Evolutionary conservation across 1,140 invertebrate genomes (phyloP), one percentile per base, ranked within the genome.

Genomic region (Diorhabda sublineata): DNA sequence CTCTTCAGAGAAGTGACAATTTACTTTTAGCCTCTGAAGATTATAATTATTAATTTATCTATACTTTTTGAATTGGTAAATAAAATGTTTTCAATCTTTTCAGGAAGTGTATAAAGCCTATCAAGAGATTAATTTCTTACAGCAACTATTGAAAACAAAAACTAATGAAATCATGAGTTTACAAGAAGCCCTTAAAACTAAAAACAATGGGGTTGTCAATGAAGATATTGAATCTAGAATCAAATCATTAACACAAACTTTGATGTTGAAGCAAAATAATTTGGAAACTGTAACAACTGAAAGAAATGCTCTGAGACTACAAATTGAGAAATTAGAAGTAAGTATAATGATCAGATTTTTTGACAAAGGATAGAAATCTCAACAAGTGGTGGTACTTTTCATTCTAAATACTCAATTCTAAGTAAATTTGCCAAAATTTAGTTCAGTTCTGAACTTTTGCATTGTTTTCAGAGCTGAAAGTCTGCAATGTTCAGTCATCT

Each of bases 191-290:
- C 45, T 74, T 5, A 70, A 69, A 44, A 67, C 61, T 9, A 74
- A 71, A 63, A 8, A 58, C 6, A 64, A 69, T 63, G 9, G 64
- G 66, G 58, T 47, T 60, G 78, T 66, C 7, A 70, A 67, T 71
- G 72, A 73, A 57, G 87, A 92, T 83, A 75, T 91, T 69, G 91
- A 93, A 81, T 84, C 85, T 5, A 83, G 91, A 69, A 80, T 94
- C 2, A 84, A 89, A 66, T 83, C 86, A 2, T 82, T 94, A 7
- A 94, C 92, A 2, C 90, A 93, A 77, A 91, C 90, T 61, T 82
- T 95, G 11, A 91, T 95, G 64, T 85, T 90, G 68, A 94, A 94
- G 76, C 93, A 95, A 79, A 89, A 89, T 63, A 84, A 87, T 64
- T 76, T 95, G 43, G 93, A 95, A 80, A 84, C 86, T 42, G 82